Evolutionary conservation across 2,888 invertebrate genomes (phyloP).

Genomic region (Habroteleia sp.): DNA sequence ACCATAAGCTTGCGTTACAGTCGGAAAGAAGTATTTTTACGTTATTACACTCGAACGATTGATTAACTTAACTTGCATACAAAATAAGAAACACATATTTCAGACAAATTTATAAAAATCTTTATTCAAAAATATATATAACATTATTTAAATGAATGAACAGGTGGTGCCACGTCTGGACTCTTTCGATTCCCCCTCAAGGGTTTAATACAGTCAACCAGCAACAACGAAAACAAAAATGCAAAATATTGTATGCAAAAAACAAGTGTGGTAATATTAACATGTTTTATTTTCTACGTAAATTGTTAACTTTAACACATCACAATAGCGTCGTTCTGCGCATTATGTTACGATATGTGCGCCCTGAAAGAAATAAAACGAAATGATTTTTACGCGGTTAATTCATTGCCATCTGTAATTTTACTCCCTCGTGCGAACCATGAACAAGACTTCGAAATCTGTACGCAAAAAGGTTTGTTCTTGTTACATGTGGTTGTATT

Average conservation of each 20-base stretch:
- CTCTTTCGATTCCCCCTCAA: background rate
- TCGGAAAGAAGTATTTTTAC: too few relatives aligned
- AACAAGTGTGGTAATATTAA: constrained; percentile 49
- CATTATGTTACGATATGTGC: constrained; percentile 41
- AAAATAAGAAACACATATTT: background rate
- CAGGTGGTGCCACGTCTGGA: constrained; percentile 4
- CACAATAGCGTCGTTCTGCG: constrained; percentile 46
- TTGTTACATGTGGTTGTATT: too few relatives aligned
- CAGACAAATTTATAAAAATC: constrained; percentile 1
- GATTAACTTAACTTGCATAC: too few relatives aligned
- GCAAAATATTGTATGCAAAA: constrained; percentile 24
- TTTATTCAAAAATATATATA: constrained; percentile 3
- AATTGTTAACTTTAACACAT: constrained; percentile 61
- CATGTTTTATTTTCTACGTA: constrained; percentile 57
- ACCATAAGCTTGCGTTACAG: too few relatives aligned
- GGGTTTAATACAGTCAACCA: background rate
- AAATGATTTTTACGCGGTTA: background rate
- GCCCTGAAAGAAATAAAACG: constrained; percentile 22
- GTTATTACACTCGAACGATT: too few relatives aligned
- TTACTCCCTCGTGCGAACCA: too few relatives aligned
- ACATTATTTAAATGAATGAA: background rate
- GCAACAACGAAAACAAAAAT: constrained; percentile 1
- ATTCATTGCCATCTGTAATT: too few relatives aligned
- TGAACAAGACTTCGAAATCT: background rate
- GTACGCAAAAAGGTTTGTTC: constrained; percentile 5